Percentiles rank a stretch among this genome's conserved stretches.
Conservation (phyloP, 2,113 vertebrate species). For the Xenotilapia flavipinnis region DNA sequence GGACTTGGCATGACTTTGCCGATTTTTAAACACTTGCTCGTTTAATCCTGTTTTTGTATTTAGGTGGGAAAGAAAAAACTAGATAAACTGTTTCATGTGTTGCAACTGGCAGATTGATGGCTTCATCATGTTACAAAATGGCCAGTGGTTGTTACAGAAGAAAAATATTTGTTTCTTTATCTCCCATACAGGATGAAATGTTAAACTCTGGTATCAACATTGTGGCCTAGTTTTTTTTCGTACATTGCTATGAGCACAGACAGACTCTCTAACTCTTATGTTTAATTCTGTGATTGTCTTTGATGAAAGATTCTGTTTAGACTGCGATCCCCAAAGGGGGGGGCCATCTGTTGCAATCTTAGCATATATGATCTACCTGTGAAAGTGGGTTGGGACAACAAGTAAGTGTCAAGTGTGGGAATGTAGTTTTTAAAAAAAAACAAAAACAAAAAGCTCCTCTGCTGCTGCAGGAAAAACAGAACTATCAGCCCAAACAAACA, state of each 20-base stretch:
- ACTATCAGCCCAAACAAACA: conserved; percentile 21
- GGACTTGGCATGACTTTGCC: background rate
- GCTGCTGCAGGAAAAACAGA: background rate
- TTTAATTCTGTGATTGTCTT: conserved; percentile 64
- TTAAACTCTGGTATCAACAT: conserved; percentile 6
- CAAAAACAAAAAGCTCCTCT: background rate
- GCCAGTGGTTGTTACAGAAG: background rate
- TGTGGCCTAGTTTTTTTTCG: conserved; percentile 35
- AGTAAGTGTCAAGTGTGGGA: background rate
- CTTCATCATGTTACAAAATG: background rate
- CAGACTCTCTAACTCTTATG: conserved; percentile 38
- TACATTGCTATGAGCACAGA: conserved; percentile 30
- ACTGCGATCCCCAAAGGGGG: conserved; percentile 3
- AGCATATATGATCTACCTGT: conserved; percentile 34
- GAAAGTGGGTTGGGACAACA: conserved; percentile 27
- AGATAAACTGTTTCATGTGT: background rate
- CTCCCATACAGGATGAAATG: background rate
- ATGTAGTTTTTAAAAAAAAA: rapidly evolving
- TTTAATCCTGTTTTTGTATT: background rate
- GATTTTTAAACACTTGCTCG: background rate
- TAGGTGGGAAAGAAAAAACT: background rate
- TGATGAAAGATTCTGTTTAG: conserved; percentile 67
- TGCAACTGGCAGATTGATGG: background rate
- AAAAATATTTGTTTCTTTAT: background rate
- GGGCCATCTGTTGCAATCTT: conserved; percentile 41